These are phyloP conservation scores for Mimumesa dahlbomi DNA, from an alignment of 2,888 invertebrate species.

Conservation along the genomic window DNA sequence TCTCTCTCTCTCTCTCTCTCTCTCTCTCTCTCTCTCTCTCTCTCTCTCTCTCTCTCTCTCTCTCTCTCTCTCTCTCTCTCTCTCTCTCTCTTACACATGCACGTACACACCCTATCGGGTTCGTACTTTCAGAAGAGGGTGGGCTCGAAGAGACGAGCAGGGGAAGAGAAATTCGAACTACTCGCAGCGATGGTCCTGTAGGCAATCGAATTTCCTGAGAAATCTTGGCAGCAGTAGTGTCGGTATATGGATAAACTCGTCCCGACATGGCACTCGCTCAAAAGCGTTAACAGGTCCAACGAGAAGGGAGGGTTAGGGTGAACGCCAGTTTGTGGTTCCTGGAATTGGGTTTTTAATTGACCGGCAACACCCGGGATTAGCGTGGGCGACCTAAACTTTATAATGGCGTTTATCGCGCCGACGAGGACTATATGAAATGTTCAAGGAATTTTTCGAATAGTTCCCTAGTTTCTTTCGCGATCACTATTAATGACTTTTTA, in stretches of 20 bases:
- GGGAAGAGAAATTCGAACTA: constrained; percentile 2
- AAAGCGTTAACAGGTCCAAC: constrained; percentile 19
- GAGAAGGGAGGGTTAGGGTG: constrained; percentile 10
- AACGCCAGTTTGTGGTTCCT: neutral
- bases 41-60: too few relatives aligned
- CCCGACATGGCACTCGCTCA: constrained; percentile 15
- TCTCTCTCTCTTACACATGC: too few relatives aligned
- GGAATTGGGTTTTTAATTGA: constrained; percentile 59
- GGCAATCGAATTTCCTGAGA: constrained; percentile 43
- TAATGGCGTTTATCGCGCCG: neutral
- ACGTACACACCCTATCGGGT: too few relatives aligned
- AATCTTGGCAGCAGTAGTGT: constrained; percentile 20
- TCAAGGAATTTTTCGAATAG: too few relatives aligned
- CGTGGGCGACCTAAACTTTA: neutral
- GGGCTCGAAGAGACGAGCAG: neutral
- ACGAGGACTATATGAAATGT: too few relatives aligned
- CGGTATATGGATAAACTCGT: constrained; percentile 19
- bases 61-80: too few relatives aligned
- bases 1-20: too few relatives aligned
- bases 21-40: too few relatives aligned
- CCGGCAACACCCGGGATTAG: too few relatives aligned
- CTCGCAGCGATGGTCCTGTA: constrained; percentile 1
- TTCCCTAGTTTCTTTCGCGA: too few relatives aligned
- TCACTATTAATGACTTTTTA: too few relatives aligned
- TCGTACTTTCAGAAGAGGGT: too few relatives aligned